Evolutionary conservation across 2,113 vertebrate genomes (phyloP).

Genomic region (Colinus virginianus): DNA sequence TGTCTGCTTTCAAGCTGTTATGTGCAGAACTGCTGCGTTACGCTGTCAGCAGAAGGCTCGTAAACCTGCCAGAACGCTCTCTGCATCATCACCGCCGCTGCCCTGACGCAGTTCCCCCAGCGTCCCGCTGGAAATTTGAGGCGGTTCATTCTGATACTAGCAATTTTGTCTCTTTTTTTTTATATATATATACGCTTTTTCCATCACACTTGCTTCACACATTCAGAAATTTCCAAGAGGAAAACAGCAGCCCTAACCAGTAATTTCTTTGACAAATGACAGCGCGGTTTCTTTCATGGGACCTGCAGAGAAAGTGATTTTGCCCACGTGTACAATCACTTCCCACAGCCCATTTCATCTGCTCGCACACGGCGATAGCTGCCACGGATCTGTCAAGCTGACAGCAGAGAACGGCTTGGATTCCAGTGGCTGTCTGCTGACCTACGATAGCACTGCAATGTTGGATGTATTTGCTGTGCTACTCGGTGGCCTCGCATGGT

Average conservation of each 20-base stretch:
- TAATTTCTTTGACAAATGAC: background rate
- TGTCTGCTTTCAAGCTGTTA: background rate
- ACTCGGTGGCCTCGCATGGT: background rate
- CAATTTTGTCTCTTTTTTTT: accelerated
- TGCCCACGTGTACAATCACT: accelerated
- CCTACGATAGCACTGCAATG: background rate
- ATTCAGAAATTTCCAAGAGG: background rate
- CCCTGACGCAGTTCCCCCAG: too few relatives aligned
- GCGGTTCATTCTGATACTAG: background rate
- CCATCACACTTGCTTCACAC: background rate
- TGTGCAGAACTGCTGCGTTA: background rate
- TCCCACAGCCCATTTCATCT: background rate
- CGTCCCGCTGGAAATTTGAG: background rate
- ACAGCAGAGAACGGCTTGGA: background rate
- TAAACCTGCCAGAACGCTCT: background rate
- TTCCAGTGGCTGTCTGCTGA: background rate
- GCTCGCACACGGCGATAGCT: background rate
- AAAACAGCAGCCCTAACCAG: background rate
- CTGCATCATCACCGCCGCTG: background rate
- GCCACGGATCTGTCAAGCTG: background rate
- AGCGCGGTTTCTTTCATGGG: background rate
- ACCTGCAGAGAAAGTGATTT: background rate
- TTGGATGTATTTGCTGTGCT: background rate
- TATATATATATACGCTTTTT: background rate
- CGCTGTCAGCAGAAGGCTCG: background rate